Evolutionary conservation across 1,140 invertebrate genomes (phyloP).

Genomic region (Meteorus sp.): DNA sequence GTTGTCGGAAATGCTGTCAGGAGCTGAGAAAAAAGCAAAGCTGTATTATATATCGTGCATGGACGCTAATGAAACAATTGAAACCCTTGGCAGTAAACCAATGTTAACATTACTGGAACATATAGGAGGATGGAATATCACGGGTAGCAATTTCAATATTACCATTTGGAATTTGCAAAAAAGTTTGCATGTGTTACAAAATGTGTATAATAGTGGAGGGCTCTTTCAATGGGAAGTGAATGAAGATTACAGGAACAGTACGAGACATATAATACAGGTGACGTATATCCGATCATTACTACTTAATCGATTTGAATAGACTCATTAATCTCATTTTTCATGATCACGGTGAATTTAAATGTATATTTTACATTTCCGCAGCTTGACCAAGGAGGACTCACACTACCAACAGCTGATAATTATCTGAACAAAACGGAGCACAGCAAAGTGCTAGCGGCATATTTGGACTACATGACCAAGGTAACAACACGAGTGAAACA

Average conservation of each 20-base stretch:
- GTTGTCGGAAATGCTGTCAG: slow-evolving; percentile 65
- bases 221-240: slow-evolving; percentile 89
- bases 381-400: slow-evolving; percentile 91
- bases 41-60: slow-evolving; percentile 92
- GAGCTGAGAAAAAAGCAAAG: slow-evolving; percentile 87
- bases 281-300: too few species aligned
- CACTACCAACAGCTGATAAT: slow-evolving; percentile 85
- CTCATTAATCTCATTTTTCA: background rate
- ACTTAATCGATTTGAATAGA: too few species aligned
- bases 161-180: slow-evolving; percentile 76
- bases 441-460: slow-evolving; percentile 80
- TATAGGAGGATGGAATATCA: slow-evolving; percentile 79
- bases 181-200: slow-evolving; percentile 79
- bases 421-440: slow-evolving; percentile 88
- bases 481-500: too few species aligned
- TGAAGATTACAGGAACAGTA: slow-evolving; percentile 92
- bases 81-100: slow-evolving; percentile 78
- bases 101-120: slow-evolving; percentile 74
- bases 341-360: background rate
- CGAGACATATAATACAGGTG: slow-evolving; percentile 83
- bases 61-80: slow-evolving; percentile 90
- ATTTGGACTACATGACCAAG: slow-evolving; percentile 91
- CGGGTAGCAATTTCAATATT: slow-evolving; percentile 62
- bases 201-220: slow-evolving; percentile 84
- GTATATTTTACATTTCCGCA: too few species aligned